Conservation (phyloP, 2,888 invertebrate species). For the Clanis bilineata region DNA sequence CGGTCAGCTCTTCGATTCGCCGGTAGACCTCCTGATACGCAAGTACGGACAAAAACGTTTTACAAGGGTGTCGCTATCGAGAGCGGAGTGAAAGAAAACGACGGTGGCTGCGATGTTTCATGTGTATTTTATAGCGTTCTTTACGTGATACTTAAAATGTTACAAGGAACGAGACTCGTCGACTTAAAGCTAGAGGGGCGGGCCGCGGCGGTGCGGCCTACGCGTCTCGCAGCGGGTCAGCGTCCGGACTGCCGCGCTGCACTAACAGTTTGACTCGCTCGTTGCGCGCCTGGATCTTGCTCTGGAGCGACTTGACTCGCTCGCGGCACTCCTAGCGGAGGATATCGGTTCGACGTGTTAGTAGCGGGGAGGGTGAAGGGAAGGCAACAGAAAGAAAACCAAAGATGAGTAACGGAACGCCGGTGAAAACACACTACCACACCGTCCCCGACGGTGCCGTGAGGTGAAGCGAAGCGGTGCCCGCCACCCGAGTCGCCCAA, state of each 20-base stretch:
- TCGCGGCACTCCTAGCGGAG: constrained; percentile 90
- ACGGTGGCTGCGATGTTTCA: constrained; percentile 67
- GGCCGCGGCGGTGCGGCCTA: constrained; percentile 57
- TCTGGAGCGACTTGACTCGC: constrained; percentile 92
- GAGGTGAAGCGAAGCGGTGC: constrained; percentile 47
- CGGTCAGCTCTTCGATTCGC: constrained; percentile 87
- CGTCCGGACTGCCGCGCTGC: constrained; percentile 93
- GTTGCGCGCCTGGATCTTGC: constrained; percentile 92
- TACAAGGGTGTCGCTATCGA: constrained; percentile 62
- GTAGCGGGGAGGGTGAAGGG: constrained; percentile 61
- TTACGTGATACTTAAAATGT: constrained; percentile 55
- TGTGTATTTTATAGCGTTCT: constrained; percentile 63
- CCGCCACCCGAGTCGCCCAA: constrained; percentile 46
- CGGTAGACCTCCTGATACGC: constrained; percentile 87
- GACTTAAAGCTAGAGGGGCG: constrained; percentile 57
- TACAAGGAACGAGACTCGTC: constrained; percentile 58
- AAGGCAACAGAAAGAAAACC: constrained; percentile 72
- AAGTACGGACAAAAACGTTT: constrained; percentile 79
- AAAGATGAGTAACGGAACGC: constrained; percentile 58
- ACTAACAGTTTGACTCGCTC: constrained; percentile 94
- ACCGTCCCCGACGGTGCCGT: constrained; percentile 38
- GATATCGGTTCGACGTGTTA: constrained; percentile 73
- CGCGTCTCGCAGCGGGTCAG: constrained; percentile 87
- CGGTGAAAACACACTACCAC: constrained; percentile 56
- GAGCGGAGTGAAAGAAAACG: constrained; percentile 65